phyloP scores from a whole-genome alignment of 1,140 invertebrate species.

The Coptotermes formosanus region DNA sequence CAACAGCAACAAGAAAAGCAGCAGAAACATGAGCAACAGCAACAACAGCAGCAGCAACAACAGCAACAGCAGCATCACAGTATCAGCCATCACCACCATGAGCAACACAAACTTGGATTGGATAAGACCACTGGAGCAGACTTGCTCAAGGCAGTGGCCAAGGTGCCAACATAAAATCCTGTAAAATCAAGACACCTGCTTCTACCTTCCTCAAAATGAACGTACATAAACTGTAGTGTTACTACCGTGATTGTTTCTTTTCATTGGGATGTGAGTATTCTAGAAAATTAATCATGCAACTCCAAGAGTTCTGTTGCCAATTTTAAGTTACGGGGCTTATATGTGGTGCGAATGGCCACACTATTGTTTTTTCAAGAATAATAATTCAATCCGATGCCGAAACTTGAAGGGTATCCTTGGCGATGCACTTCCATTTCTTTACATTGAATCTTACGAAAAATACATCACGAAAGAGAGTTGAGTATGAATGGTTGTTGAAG shows the following conservation, averaged over 20 bases:
- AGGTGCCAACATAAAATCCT: slow-evolving; percentile 60
- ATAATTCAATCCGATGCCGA: not conserved
- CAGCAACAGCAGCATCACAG: slow-evolving; percentile 54
- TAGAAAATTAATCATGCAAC: not conserved
- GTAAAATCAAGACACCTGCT: not conserved
- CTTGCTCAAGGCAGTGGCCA: slow-evolving; percentile 63
- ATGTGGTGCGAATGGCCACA: not conserved
- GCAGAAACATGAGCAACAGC: slow-evolving; percentile 55
- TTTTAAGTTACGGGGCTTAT: not conserved
- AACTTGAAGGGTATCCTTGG: not conserved
- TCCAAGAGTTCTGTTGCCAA: not conserved
- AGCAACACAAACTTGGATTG: slow-evolving; percentile 48
- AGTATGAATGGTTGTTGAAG: too few species aligned
- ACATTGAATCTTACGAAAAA: not conserved
- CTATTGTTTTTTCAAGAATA: not conserved
- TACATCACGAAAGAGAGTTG: not conserved
- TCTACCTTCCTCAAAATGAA: not conserved
- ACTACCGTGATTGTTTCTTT: not conserved
- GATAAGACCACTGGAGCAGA: slow-evolving; percentile 60
- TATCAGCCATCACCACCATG: slow-evolving; percentile 45
- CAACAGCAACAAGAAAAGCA: slow-evolving; percentile 85
- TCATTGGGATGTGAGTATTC: not conserved
- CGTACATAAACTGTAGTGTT: not conserved
- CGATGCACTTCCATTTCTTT: not conserved
- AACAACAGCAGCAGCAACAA: slow-evolving; percentile 55